A percentile compares a stretch with the other conserved stretches of the same genome.
Evolutionary conservation across 2,113 vertebrate species (phyloP).

Genomic region (Ovis canadensis): DNA sequence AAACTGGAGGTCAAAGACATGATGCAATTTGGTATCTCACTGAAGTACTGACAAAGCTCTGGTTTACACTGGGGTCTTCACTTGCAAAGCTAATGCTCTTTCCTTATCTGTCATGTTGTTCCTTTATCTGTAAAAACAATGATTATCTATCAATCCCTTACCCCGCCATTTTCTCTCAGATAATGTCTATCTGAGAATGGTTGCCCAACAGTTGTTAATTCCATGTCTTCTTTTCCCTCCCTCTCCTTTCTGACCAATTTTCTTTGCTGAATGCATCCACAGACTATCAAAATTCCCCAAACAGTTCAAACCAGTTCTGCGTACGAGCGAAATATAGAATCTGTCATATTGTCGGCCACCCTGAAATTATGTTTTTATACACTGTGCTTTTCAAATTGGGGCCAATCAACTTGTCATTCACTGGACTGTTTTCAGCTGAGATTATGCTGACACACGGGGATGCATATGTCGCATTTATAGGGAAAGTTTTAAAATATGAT

Average conservation of each 20-base stretch:
- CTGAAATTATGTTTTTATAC: slow-evolving; percentile 67
- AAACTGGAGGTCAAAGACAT: neutral
- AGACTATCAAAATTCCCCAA: slow-evolving; percentile 33
- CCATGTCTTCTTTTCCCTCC: neutral
- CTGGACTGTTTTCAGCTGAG: slow-evolving; percentile 37
- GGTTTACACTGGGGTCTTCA: neutral
- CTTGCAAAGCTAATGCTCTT: neutral
- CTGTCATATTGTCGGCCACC: slow-evolving; percentile 63
- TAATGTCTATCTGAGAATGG: slow-evolving; percentile 11
- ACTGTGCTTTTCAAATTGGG: slow-evolving; percentile 63
- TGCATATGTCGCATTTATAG: slow-evolving; percentile 51
- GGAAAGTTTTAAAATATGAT: slow-evolving; percentile 58
- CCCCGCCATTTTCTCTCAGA: slow-evolving; percentile 10
- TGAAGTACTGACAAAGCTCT: neutral
- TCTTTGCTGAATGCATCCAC: slow-evolving; percentile 13
- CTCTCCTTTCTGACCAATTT: slow-evolving; percentile 21
- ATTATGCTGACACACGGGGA: slow-evolving; percentile 50
- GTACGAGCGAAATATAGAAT: slow-evolving; percentile 56
- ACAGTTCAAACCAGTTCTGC: slow-evolving; percentile 41
- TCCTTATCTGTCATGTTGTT: neutral
- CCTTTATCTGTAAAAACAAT: slow-evolving; percentile 31
- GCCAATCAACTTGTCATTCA: slow-evolving; percentile 71
- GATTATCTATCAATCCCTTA: slow-evolving; percentile 17
- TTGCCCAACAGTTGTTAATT: slow-evolving; percentile 44
- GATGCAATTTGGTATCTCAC: neutral